Base-by-base conservation (phyloP, 2,888 invertebrate genomes). In the Strigamia crassipes region DNA sequence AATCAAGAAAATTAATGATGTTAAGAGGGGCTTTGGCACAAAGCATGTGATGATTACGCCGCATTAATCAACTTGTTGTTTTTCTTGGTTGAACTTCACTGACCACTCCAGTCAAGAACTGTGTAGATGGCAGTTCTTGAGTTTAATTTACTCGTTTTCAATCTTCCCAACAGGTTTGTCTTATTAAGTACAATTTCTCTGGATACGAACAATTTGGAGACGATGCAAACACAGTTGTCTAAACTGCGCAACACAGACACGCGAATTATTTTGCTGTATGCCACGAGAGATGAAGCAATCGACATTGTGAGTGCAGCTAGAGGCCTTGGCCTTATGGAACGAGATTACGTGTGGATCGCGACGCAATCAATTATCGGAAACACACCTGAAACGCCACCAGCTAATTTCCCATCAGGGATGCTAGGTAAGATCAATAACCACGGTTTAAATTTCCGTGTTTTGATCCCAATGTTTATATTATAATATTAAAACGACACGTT, bases 321-420 rank as follows among this genome's bases (percentile, higher is more conserved):
- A 31, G 82, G 83, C 8, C 80, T 85, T 6, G 86, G 85, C 0
- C 83, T 87, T 66, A 85, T 85, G 3, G 85, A 85, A 0, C 85
- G 85, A 27, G 85, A 85, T 31, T 87, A 86, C 83, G 83, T 87
- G 15, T 87, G 87, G 87, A 87, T 87, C 21, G 87, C 86, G 2
- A 86, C 87, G 9, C 87, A 87, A 83, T 85, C 86, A 5, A 87
- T 87, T n/a, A 86, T 86, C 82, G 87, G 86, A n/a, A 85, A 86
- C 83, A 85, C 83, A 34, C 84, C 85, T 21, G 86, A 86, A 80
- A 94, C 10, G 10, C 85, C 83, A 34, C 82, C 80, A 15, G 78
- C 94, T 86, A 94, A 93, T 85, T 91, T 92, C 86, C 96, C 96
- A 0, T 93, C 96, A 41, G 96, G 96, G 82, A 96, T 96, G 95